phyloP scores from a whole-genome alignment of 2,797 vertebrate species.

The Iguana delicatissima region DNA sequence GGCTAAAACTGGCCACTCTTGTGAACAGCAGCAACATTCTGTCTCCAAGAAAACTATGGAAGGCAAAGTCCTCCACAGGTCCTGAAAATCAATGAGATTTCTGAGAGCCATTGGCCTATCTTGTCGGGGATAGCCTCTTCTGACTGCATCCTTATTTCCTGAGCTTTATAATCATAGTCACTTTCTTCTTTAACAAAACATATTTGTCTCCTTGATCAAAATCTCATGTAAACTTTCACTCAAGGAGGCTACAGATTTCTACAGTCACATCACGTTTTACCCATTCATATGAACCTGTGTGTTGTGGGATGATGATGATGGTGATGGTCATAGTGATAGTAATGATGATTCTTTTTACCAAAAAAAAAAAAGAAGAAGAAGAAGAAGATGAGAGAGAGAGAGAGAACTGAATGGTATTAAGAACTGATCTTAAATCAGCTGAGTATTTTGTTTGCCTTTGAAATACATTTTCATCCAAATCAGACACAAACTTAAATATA shows the following conservation, averaged over 20 bases:
- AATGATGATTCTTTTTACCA: neutral
- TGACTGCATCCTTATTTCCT: constrained; percentile 47
- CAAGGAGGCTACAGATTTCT: neutral
- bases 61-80: constrained; percentile 62
- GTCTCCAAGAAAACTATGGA: constrained; percentile 48
- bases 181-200: neutral
- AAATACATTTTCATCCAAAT: neutral
- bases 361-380: no score
- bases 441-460: neutral
- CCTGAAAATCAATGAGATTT: constrained; percentile 56
- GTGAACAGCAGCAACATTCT: constrained; percentile 57
- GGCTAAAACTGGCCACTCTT: constrained; percentile 58
- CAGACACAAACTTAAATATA: neutral
- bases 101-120: constrained; percentile 50
- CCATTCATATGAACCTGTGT: neutral
- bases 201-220: constrained; percentile 47
- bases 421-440: neutral
- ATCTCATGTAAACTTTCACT: neutral
- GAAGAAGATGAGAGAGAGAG: no score
- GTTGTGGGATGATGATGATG: no score
- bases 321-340: neutral
- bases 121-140: constrained; percentile 47
- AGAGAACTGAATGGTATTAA: neutral
- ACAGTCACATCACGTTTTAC: neutral
- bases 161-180: constrained; percentile 44